phyloP scores from a whole-genome alignment of 2,888 invertebrate species.

The Ormyrus rosae region DNA sequence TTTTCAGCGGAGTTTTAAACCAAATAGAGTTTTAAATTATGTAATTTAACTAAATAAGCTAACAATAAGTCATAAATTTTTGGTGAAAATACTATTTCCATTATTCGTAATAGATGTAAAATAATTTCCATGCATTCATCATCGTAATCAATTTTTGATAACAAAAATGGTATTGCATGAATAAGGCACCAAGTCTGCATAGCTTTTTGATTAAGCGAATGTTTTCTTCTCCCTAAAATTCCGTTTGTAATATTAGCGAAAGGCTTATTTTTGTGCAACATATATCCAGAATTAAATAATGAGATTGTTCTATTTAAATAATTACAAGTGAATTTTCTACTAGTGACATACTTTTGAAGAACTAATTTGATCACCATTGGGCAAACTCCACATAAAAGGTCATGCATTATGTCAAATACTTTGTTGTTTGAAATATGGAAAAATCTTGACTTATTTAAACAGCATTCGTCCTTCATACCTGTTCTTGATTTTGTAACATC shows the following conservation, averaged over 20 bases:
- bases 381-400: constrained; percentile 13
- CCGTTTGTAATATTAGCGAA: constrained; percentile 54
- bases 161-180: constrained; percentile 53
- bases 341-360: constrained; percentile 18
- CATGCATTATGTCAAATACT: constrained; percentile 52
- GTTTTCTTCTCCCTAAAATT: constrained; percentile 51
- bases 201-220: constrained; percentile 54
- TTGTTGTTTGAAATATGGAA: constrained; percentile 52
- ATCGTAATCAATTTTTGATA: constrained; percentile 43
- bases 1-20: constrained; percentile 57
- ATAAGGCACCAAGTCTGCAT: constrained; percentile 56
- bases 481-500: constrained; percentile 31
- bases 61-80: constrained; percentile 10
- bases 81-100: constrained; percentile 13
- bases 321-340: constrained; percentile 19
- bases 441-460: constrained; percentile 44
- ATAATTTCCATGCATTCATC: constrained; percentile 47
- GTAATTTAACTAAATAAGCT: constrained; percentile 25
- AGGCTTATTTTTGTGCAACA: constrained; percentile 20
- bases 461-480: constrained; percentile 50
- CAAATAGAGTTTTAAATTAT: constrained; percentile 49
- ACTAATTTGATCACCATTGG: constrained; percentile 57
- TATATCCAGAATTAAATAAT: background rate
- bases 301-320: constrained; percentile 53
- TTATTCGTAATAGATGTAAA: background rate